Conservation (phyloP, 2,888 invertebrate species). For the Fragum whitleyi region DNA sequence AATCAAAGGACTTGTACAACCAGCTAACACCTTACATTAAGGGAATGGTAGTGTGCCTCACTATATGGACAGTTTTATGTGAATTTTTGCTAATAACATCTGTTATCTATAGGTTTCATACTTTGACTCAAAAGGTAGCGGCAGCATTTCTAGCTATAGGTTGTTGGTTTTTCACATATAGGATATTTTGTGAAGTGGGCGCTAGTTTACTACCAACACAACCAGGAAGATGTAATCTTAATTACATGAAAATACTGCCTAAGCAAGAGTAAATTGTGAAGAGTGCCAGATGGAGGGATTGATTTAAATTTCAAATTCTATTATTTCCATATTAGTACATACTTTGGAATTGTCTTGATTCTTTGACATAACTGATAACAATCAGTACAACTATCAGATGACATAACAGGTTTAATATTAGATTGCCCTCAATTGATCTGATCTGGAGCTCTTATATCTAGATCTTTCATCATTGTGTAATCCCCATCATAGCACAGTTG, state of each 20-base stretch:
- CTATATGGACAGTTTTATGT: constrained; percentile 94
- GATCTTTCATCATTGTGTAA: too few species aligned
- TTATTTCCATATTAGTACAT: neutral
- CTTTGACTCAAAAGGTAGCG: constrained; percentile 97
- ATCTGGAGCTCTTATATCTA: too few species aligned
- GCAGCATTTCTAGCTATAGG: constrained; percentile 94
- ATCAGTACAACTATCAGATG: too few species aligned
- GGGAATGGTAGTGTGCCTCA: constrained; percentile 89
- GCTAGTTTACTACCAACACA: constrained; percentile 77
- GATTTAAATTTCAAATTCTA: neutral
- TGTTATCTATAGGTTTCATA: constrained; percentile 95
- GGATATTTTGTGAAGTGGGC: constrained; percentile 84
- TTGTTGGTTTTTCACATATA: constrained; percentile 96
- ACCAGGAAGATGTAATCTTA: constrained; percentile 81
- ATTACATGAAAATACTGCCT: constrained; percentile 68
- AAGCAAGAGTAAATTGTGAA: constrained; percentile 23
- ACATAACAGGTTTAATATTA: too few species aligned
- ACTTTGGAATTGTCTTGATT: neutral
- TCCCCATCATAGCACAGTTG: too few species aligned
- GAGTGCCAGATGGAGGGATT: neutral
- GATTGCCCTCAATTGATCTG: too few species aligned
- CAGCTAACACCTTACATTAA: constrained; percentile 93
- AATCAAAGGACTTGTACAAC: constrained; percentile 87
- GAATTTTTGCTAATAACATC: constrained; percentile 97
- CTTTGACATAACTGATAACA: neutral